phyloP scores from a whole-genome alignment of 2,113 vertebrate species.

The Podarcis raffonei region DNA sequence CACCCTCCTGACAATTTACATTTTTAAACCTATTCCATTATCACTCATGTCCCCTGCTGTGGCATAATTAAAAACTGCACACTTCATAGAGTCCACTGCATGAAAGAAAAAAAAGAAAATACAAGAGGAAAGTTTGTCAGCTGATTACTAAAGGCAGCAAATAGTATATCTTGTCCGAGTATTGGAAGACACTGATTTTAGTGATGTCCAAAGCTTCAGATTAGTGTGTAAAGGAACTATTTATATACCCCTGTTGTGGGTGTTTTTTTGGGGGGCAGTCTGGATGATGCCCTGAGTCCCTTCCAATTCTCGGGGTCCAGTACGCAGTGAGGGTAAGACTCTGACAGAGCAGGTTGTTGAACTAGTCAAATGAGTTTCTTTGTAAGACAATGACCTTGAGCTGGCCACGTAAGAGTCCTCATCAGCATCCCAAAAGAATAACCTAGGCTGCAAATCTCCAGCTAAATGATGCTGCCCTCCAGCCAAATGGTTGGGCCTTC shows the following conservation, averaged over 20 bases:
- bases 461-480: no score
- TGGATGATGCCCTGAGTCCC: no score
- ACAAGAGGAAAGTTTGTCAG: not conserved
- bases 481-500: no score
- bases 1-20: not conserved
- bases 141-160: not conserved
- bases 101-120: not conserved
- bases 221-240: not conserved
- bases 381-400: no score
- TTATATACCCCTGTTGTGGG: not conserved
- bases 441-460: no score
- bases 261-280: no score
- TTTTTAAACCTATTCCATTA: not conserved
- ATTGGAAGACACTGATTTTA: not conserved
- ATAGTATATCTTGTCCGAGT: not conserved
- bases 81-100: not conserved
- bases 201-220: not conserved
- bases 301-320: no score
- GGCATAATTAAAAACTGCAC: slow-evolving; percentile 7
- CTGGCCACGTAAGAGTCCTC: no score
- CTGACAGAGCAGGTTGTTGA: no score
- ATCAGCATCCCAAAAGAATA: no score
- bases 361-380: no score
- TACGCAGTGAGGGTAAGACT: no score
- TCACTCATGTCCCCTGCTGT: not conserved